Evolutionary conservation across 2,888 invertebrate genomes (phyloP), one percentile per base, ranked within the genome.

Genomic region (Perizoma flavofasciatum): DNA sequence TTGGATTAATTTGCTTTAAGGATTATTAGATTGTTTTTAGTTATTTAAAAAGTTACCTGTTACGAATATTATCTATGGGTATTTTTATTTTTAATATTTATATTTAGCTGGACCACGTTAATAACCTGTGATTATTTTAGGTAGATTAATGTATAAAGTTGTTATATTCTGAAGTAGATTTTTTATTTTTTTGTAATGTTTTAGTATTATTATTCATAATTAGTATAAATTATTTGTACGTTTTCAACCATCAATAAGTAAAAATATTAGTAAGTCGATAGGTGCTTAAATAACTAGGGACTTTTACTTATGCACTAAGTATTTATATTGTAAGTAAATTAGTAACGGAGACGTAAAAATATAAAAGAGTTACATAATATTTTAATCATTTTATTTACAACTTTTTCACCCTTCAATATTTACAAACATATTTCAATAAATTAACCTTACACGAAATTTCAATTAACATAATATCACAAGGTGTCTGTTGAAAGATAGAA

Each of bases 401-500:
- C 54, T 50, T 61, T 54, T 54, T 50, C 61, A 61, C 57, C 61
- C 9, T 48, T 44, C 52, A 32, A 59, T 65, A 63, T 61, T 66
- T 65, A 61, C 60, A 61, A 52, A 61, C 8, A 49, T 48, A 55
- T 51, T 39, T 61, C 56, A 60, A 55, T 37, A 48, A 55, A 58
- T 53, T 33, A 35, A 56, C 49, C 44, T 49, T 50, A 56, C 39
- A 46, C 7, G 11, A 56, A 60, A 59, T 55, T 68, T 63, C 61
- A 59, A 62, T 71, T 73, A 59, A 54, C 69, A 54, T 79, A 78
- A 71, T 80, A 79, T 80, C 79, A 80, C 79, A 79, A 55, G 50
- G 54, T 50, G 47, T 37, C 53, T 50, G 57, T 40, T 45, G 39
- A 9, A 41, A 50, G 11, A 40, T 5, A 35, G 10, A 11, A 48